Evolutionary conservation across 2,888 invertebrate genomes (phyloP).

Genomic region (Alloplasta piceator): DNA sequence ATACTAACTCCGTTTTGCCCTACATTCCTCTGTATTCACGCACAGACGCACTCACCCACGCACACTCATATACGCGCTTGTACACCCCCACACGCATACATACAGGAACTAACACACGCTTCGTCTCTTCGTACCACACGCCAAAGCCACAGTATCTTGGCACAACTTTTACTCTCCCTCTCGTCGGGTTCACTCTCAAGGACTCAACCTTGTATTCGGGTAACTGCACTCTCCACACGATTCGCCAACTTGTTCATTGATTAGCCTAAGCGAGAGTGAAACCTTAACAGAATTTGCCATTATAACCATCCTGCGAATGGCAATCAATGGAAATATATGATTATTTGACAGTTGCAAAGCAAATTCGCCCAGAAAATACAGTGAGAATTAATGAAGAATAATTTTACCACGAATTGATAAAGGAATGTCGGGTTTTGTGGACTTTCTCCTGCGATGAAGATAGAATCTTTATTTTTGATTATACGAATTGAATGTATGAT

Average conservation of each 20-base stretch:
- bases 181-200: conserved; percentile 61
- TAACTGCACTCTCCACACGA: conserved; percentile 58
- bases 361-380: no score
- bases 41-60: not conserved
- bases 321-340: no score
- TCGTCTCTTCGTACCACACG: conserved; percentile 22
- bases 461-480: no score
- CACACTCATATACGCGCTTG: conserved; percentile 33
- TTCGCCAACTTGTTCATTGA: conserved; percentile 64
- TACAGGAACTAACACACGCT: conserved; percentile 29
- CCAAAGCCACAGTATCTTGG: conserved; percentile 66
- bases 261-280: conserved; percentile 50
- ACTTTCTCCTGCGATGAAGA: no score
- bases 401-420: no score
- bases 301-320: no score
- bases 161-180: conserved; percentile 70
- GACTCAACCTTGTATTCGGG: conserved; percentile 65
- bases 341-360: no score
- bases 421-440: no score
- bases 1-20: not conserved
- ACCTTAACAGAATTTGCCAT: not conserved
- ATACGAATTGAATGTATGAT: no score
- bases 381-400: no score
- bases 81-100: conserved; percentile 32
- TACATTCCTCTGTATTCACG: conserved; percentile 20